Evolutionary conservation across 2,113 vertebrate genomes (phyloP).

Genomic region (Pteruthius melanotis): DNA sequence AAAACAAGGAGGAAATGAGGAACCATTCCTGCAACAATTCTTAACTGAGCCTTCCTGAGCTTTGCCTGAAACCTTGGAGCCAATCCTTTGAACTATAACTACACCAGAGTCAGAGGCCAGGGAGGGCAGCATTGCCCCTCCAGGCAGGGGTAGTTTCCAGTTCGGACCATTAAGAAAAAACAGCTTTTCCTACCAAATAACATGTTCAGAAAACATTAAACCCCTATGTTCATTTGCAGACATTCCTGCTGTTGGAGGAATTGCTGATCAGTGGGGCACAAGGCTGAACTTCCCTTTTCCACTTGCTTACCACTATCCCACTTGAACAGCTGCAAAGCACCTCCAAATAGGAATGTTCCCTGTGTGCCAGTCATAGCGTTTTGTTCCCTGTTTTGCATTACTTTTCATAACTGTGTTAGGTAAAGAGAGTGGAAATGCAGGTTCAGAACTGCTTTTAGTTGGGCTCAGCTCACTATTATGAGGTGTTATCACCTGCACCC

Average conservation of each 20-base stretch:
- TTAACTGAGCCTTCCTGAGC: background rate
- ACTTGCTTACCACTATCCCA: background rate
- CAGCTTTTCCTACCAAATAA: background rate
- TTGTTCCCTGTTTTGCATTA: background rate
- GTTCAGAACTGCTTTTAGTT: background rate
- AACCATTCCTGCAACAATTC: background rate
- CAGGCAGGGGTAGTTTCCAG: background rate
- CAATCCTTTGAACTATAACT: background rate
- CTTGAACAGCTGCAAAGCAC: background rate
- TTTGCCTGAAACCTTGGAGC: background rate
- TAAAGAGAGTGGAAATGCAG: background rate
- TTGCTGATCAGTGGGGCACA: background rate
- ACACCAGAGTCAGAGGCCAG: background rate
- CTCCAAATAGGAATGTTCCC: background rate
- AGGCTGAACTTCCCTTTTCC: background rate
- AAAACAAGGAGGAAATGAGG: background rate
- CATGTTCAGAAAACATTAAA: background rate
- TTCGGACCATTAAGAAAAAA: background rate
- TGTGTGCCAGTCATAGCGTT: accelerated
- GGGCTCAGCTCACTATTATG: background rate
- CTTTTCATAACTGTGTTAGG: background rate
- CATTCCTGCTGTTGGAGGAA: background rate
- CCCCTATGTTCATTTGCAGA: background rate
- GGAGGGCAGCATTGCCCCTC: background rate
- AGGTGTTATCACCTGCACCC: background rate